These are phyloP conservation scores for Thalassarche chlororhynchos DNA, from an alignment of 2,113 vertebrate species.

Conservation along the genomic window DNA sequence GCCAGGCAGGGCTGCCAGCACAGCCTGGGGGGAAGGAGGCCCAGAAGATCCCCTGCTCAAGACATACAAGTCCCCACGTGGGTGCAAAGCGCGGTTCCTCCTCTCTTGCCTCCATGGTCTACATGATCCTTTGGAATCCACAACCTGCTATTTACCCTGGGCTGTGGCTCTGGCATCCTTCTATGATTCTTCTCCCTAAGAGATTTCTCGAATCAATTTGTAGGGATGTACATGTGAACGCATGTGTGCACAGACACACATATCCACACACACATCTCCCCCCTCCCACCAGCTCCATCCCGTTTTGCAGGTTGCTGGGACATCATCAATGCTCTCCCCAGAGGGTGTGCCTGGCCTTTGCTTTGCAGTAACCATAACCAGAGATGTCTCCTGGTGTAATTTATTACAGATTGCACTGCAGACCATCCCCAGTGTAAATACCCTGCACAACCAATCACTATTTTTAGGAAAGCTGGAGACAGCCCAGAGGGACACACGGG, in stretches of 20 bases:
- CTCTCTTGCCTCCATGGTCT: background rate
- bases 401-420: background rate
- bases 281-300: background rate
- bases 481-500: background rate
- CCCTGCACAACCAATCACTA: background rate
- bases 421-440: background rate
- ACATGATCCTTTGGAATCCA: background rate
- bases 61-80: rapidly evolving
- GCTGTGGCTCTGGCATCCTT: background rate
- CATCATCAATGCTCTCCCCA: background rate
- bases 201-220: background rate
- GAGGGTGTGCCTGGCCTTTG: background rate
- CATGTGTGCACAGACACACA: rapidly evolving
- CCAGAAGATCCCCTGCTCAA: background rate
- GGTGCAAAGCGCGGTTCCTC: background rate
- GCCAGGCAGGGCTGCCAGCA: background rate
- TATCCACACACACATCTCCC: background rate
- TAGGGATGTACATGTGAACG: background rate
- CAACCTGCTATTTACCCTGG: background rate
- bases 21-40: background rate
- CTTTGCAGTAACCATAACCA: background rate
- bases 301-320: background rate
- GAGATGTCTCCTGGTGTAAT: background rate
- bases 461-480: background rate
- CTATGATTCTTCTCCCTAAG: background rate